Evolutionary conservation across 2,113 vertebrate species (phyloP).

Genomic region (Pterophyllum scalare): DNA sequence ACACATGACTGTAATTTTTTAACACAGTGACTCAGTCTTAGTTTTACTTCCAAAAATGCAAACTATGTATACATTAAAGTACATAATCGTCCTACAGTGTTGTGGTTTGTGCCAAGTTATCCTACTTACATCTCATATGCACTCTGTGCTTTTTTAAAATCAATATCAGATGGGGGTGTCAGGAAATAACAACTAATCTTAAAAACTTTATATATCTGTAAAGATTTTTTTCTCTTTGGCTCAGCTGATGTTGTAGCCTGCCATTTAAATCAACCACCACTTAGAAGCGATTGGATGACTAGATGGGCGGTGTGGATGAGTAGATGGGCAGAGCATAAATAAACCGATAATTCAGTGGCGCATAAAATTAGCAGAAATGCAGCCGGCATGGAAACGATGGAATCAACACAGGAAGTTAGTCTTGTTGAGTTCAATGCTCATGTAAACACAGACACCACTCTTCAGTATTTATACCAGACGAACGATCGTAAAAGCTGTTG

Average conservation of each 20-base stretch:
- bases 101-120: background rate
- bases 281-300: constrained; percentile 15
- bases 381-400: background rate
- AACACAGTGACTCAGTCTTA: background rate
- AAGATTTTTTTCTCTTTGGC: background rate
- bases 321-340: constrained; percentile 14
- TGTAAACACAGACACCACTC: background rate
- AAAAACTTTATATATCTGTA: background rate
- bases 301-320: background rate
- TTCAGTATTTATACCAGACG: background rate
- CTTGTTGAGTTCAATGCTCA: background rate
- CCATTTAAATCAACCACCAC: constrained; percentile 20
- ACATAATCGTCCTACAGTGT: background rate
- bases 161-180: background rate
- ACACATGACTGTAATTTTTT: background rate
- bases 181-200: background rate
- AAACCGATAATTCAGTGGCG: constrained; percentile 12
- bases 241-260: background rate
- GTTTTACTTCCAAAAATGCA: background rate
- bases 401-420: background rate
- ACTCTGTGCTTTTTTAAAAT: background rate
- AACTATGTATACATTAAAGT: background rate
- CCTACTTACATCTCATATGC: background rate
- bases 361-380: background rate
- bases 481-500: constrained; percentile 8